phyloP scores from a whole-genome alignment of 2,797 vertebrate species.

The Syndactyla subalaris region DNA sequence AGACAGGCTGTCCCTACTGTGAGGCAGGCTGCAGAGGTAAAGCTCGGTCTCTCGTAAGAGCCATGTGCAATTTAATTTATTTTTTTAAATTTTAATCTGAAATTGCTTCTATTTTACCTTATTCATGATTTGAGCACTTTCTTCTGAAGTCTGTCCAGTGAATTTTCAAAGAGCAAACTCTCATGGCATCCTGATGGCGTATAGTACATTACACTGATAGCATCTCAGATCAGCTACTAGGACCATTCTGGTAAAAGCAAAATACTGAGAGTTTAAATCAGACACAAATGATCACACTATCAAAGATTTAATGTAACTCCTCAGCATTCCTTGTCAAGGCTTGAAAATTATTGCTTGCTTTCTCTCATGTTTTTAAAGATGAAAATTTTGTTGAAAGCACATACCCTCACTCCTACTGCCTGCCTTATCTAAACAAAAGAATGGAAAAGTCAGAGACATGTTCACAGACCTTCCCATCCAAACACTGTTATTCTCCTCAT shows the following conservation, averaged over 20 bases:
- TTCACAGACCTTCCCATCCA: not conserved
- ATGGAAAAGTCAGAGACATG: not conserved
- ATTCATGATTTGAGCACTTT: not conserved
- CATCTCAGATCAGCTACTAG: not conserved
- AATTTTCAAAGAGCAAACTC: not conserved
- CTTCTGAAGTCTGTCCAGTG: not conserved
- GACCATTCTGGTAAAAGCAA: not conserved
- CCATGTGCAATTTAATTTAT: not conserved
- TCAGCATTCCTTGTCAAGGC: not conserved
- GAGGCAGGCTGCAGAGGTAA: not conserved
- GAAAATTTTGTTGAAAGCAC: not conserved
- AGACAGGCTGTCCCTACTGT: not conserved
- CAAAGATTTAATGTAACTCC: not conserved
- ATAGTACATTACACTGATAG: not conserved
- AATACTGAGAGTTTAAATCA: not conserved
- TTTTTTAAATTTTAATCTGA: not conserved
- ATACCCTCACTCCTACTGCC: not conserved
- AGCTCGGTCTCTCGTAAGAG: not conserved
- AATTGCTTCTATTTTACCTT: not conserved
- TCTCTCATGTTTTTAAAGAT: not conserved
- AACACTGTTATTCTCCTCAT: not conserved
- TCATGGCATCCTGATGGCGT: not conserved
- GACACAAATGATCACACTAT: not conserved
- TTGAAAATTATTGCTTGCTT: not conserved
- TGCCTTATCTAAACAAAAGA: not conserved